Base-by-base conservation (phyloP, 2,888 invertebrate genomes). In the Pterobdella sp. region DNA sequence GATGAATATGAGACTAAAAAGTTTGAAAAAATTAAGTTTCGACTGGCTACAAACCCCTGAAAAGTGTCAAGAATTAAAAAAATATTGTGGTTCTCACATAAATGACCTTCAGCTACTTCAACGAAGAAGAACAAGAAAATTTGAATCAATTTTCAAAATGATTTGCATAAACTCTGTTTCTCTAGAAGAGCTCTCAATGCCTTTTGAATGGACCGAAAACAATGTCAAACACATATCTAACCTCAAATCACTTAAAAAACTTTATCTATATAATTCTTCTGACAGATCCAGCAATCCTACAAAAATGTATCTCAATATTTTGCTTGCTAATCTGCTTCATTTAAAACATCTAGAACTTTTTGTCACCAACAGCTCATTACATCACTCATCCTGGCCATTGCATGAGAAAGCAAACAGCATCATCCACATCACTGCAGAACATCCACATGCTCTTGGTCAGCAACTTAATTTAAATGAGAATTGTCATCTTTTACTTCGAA, bases 1-100 rank as follows among this genome's bases (percentile, higher is more conserved):
- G 56, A 74, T 74, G 35, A 75, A 76, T 4, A 74, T 79, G 22
- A 34, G 63, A n/a, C 18, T 63, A 35, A 36, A 76, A 26, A 29
- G 63, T 26, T 34, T 63, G n/a, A 34, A 32, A n/a, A 56, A 4
- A 3, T 34, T 56, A 3, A 18, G 63, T 18, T 35, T 71, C 32
- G 32, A 71, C 32, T 71, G 71, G 71, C n/a, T 37, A 1, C 26
- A 3, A 7, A 65, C 60, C 3, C 60, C 60, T 14, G 60, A 56
- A 26, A 56, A 56, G 60, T 22, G n/a, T 26, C n/a, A 18, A 26
- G 18, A 26, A 3, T 3, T 7, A 22, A 56, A 4, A 3, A 42
- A 18, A 18, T 7, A 18, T 18, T 56, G 4, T 4, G n/a, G n/a
- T 14, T 22, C 60, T 14, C 60, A 56, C 60, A 56, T 26, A n/a